These are phyloP conservation scores for Mormyrus hasselquistii DNA, from an alignment of 2,797 vertebrate species.

Conservation along the genomic window DNA sequence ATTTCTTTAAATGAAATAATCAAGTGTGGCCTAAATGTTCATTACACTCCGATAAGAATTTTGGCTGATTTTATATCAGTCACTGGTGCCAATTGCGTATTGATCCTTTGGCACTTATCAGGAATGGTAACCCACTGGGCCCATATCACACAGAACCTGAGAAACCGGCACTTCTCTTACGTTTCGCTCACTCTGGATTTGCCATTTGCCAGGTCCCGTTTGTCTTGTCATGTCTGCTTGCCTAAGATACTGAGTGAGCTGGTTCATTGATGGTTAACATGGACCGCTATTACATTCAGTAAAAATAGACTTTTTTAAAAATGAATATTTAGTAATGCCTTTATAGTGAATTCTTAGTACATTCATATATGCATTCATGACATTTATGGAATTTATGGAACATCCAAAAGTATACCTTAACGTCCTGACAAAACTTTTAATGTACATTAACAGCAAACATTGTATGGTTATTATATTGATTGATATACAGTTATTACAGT, in stretches of 20 bases:
- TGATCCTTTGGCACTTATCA: neutral
- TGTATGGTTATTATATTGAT: neutral
- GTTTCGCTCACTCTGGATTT: neutral
- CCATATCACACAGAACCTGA: neutral
- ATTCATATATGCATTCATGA: neutral
- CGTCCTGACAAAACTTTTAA: neutral
- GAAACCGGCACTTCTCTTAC: neutral
- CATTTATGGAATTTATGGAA: neutral
- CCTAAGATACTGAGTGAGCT: neutral
- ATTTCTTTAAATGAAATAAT: neutral
- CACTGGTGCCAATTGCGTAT: neutral
- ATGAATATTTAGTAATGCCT: neutral
- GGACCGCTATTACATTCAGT: neutral
- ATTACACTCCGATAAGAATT: neutral
- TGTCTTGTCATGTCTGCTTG: neutral
- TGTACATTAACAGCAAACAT: neutral
- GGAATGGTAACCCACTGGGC: neutral
- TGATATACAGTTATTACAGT: neutral
- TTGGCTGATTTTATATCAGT: neutral
- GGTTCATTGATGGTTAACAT: neutral
- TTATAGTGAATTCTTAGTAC: neutral
- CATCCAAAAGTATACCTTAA: neutral
- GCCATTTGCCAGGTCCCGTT: neutral
- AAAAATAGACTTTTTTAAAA: neutral
- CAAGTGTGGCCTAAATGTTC: neutral